Evolutionary conservation across 2,113 vertebrate species (phyloP).

Genomic region (Myotis yumanensis): DNA sequence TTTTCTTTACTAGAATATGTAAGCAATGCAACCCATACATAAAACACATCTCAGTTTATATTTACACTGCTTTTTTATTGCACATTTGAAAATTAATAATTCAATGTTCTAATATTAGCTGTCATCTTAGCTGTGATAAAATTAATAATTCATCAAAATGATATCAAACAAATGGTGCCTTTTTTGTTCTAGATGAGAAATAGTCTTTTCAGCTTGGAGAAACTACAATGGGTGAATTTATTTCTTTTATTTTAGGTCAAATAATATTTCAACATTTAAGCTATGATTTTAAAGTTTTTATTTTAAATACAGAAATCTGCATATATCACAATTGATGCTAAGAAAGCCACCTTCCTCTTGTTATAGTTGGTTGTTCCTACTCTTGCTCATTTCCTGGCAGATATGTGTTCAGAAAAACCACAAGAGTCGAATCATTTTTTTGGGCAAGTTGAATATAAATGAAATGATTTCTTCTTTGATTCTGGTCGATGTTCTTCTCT

Average conservation of each 20-base stretch:
- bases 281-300: conserved; percentile 67
- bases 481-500: background rate
- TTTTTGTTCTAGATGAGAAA: conserved; percentile 85
- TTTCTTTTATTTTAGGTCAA: conserved; percentile 79
- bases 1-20: conserved; percentile 80
- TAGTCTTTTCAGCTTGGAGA: conserved; percentile 67
- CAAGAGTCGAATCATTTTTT: conserved; percentile 33
- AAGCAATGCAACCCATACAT: conserved; percentile 76
- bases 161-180: conserved; percentile 90
- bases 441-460: conserved; percentile 61
- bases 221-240: conserved; percentile 76
- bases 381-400: conserved; percentile 38
- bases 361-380: conserved; percentile 53
- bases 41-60: conserved; percentile 84
- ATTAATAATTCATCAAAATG: conserved; percentile 94
- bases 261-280: conserved; percentile 78
- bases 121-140: conserved; percentile 93
- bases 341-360: background rate
- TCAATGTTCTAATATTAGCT: conserved; percentile 94
- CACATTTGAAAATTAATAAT: conserved; percentile 93
- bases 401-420: conserved; percentile 2
- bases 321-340: conserved; percentile 49
- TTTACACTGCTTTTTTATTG: conserved; percentile 86
- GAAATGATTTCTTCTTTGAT: conserved; percentile 59
- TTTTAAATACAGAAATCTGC: conserved; percentile 65